These are phyloP conservation scores for Rhagonycha fulva DNA, from an alignment of 2,888 invertebrate species.

Conservation along the genomic window DNA sequence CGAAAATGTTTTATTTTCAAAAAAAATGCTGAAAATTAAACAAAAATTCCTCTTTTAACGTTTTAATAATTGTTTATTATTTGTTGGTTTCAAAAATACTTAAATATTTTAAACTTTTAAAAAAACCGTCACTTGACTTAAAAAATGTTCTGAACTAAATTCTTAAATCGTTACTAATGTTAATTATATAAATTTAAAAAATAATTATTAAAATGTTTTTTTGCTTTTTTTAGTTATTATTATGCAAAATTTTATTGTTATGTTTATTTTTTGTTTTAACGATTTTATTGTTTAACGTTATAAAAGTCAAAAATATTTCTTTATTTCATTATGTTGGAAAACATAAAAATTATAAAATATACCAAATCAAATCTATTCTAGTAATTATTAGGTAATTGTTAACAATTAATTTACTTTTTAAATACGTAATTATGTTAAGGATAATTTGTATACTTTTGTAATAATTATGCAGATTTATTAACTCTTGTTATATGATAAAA, in stretches of 20 bases:
- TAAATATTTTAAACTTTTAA: too few relatives aligned
- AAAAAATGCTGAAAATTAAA: background rate
- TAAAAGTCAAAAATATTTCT: background rate
- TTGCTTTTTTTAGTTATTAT: background rate
- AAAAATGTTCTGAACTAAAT: background rate
- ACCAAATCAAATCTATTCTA: constrained; percentile 17
- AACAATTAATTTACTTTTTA: constrained; percentile 1
- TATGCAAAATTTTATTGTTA: constrained; percentile 1
- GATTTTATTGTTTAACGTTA: background rate
- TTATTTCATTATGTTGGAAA: background rate
- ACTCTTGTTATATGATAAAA: background rate
- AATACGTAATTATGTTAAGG: constrained; percentile 24
- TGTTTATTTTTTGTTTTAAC: background rate
- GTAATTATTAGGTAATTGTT: constrained; percentile 9
- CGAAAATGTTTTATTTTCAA: background rate
- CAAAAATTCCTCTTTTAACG: background rate
- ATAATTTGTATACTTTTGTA: background rate
- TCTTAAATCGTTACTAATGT: background rate
- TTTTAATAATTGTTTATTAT: background rate
- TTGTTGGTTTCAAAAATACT: background rate
- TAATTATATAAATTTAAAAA: background rate
- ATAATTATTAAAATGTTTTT: background rate
- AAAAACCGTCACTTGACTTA: too few relatives aligned
- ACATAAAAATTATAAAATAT: background rate
- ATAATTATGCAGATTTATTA: background rate